Evolutionary conservation across 2,888 invertebrate species (phyloP), one percentile per base, ranked within the genome.

Genomic region (Rhopalosiphum nymphaeae): DNA sequence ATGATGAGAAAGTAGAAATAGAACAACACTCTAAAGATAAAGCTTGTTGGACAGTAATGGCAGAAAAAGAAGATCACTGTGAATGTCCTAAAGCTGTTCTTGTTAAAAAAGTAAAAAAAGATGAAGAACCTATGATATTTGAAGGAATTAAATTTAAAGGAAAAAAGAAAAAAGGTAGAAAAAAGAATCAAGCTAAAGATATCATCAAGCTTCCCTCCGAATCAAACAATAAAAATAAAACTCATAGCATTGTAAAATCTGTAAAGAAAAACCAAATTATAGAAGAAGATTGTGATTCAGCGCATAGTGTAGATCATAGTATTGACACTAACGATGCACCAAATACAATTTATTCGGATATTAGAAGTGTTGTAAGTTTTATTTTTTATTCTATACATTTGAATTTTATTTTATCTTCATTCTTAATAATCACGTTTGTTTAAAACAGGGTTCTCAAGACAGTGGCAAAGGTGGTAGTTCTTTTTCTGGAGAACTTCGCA

Each of bases 201-300:
- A 93, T 42, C 5, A 57, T 93, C 9, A 84, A 93, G 3, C 78
- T 93, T 93, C 36, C 93, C 1, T 57, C 93, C 44, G 85, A 90
- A 85, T 61, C 85, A 36, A 85, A 89, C 3, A 56, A 42, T 3
- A 89, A 56, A 56, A 89, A 84, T 57, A 56, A 89, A 93, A 11
- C 44, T 9, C 78, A 57, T 84, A 86, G 5, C 7, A 61, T 46
- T 7, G 36, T 86, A 7, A 90, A 93, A 85, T 36, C 85, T 57
- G 21, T 36, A 5, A 90, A 89, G 4, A 93, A 93, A 56, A 84
- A 57, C 49, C 89, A 89, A 85, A 46, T 93, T 11, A 49, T 93
- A 25, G 93, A 93, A 57, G 93, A 93, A 90, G 93, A 93, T 57
- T 93, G 93, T 85, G 93, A 93, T 90, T 93, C 93, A 49, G 93